Base-by-base conservation (phyloP, 92 coral and sea anemone species). In the Zoanthus sociatus region DNA sequence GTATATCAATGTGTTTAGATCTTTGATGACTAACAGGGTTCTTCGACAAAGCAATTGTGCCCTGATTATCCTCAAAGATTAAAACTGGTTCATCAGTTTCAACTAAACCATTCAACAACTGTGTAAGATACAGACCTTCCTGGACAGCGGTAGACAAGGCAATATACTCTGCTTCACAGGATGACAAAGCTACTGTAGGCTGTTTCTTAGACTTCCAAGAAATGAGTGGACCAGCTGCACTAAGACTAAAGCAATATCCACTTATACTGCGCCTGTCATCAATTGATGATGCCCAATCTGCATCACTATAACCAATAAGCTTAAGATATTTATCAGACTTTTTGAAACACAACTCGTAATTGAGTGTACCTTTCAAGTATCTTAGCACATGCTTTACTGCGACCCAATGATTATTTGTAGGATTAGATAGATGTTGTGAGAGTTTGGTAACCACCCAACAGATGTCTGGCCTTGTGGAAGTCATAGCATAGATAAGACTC, bases 231-330 rank as follows among this genome's bases (percentile, higher is more conserved):
- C 93, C 88, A n/a, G 84, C 79, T 48, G 32, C 56, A 37, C 71
- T 71, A 33, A 90, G 58, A 37, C 87, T 92, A 83, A 93, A 93
- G 6, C 88, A 87, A 46, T 93, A 93, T 54, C 93, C 93, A 71
- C 90, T 83, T 64, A 89, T 84, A 58, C 89, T 84, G 46, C 71
- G 78, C 55, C 92, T 89, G 86, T 71, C 87, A 58, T 88, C 87
- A 26, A 76, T 51, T 21, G 88, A 88, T 72, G 93, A 91, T 33
- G 90, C 90, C 90, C 92, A 87, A 60, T 87, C 90, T 54, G 90
- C 87, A 90, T 90, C 92, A 76, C 90, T 78, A 74, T 84, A 87
- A 56, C 87, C 92, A 53, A 90, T 20, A 20, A 86, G 76, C 18
- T 16, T 79, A 5, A 54, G 60, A 10, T 54, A 6, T 54, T 54